phyloP scores from a whole-genome alignment of 2,113 vertebrate species.

The Notechis scutatus region DNA sequence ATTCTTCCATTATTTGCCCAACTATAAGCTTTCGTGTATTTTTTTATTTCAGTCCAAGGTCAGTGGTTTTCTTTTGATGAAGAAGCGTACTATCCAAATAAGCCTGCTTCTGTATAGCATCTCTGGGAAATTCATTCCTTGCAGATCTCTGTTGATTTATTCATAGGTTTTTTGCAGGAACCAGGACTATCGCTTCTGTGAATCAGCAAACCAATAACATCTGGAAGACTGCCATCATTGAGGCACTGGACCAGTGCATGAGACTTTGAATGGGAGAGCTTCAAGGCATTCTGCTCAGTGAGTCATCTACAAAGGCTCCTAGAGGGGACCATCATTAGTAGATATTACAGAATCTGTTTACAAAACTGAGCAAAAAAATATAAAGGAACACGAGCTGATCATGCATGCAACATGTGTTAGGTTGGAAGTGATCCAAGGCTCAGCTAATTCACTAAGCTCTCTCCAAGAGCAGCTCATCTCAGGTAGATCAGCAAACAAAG shows the following conservation, averaged over 20 bases:
- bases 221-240: neutral
- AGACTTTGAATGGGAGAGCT: neutral
- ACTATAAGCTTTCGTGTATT: neutral
- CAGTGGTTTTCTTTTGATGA: neutral
- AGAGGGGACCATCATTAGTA: neutral
- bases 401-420: neutral
- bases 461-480: neutral
- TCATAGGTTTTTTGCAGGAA: neutral
- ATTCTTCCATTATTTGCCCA: neutral
- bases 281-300: rapidly evolving
- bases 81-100: rapidly evolving
- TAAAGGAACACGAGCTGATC: neutral
- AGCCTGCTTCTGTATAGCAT: neutral
- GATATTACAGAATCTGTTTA: neutral
- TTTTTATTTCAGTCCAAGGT: neutral
- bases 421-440: slow-evolving; percentile 1
- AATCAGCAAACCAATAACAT: neutral
- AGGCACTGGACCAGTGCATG: rapidly evolving
- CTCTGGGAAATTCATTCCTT: neutral
- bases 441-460: neutral
- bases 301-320: neutral
- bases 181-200: neutral
- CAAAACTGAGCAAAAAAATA: neutral
- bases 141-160: slow-evolving; percentile 23
- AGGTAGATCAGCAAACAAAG: neutral